A percentile compares a stretch with the other conserved stretches of the same genome.
These are phyloP conservation scores for Grus americana DNA, from an alignment of 2,113 vertebrate genomes.

Conservation along the genomic window DNA sequence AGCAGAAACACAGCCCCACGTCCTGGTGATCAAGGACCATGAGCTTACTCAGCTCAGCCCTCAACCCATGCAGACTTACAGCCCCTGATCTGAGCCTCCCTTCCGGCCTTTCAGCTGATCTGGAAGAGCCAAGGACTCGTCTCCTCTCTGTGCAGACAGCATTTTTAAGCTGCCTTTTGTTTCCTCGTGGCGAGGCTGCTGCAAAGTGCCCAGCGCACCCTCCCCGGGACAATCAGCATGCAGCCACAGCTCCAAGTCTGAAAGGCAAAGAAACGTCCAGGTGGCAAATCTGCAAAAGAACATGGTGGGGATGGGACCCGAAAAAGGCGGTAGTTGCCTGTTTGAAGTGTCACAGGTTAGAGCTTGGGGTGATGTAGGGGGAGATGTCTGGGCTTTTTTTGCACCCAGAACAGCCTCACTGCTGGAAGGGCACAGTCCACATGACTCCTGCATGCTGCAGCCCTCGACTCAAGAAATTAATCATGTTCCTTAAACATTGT, in stretches of 20 bases:
- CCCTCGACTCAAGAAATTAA: conserved; percentile 46
- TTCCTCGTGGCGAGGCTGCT: neutral
- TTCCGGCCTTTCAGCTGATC: neutral
- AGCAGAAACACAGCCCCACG: neutral
- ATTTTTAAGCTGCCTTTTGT: neutral
- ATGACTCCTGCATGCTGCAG: neutral
- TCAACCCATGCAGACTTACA: accelerated
- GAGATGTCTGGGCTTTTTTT: neutral
- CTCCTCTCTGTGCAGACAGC: neutral
- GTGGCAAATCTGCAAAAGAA: neutral
- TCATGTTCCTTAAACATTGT: conserved; percentile 54
- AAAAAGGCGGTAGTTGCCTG: neutral
- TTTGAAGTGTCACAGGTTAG: neutral
- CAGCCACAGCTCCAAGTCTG: neutral
- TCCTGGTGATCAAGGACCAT: neutral
- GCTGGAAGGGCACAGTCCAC: neutral
- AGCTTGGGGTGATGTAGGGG: neutral
- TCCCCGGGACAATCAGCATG: neutral
- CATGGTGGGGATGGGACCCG: neutral
- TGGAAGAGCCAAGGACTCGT: accelerated
- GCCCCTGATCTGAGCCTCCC: neutral
- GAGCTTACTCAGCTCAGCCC: neutral
- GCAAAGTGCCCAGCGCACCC: accelerated
- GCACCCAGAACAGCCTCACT: neutral
- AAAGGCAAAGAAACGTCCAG: neutral